These are phyloP conservation scores for Drosophila pseudoobscura DNA, from an alignment of 1,140 invertebrate species.

Conservation along the genomic window DNA sequence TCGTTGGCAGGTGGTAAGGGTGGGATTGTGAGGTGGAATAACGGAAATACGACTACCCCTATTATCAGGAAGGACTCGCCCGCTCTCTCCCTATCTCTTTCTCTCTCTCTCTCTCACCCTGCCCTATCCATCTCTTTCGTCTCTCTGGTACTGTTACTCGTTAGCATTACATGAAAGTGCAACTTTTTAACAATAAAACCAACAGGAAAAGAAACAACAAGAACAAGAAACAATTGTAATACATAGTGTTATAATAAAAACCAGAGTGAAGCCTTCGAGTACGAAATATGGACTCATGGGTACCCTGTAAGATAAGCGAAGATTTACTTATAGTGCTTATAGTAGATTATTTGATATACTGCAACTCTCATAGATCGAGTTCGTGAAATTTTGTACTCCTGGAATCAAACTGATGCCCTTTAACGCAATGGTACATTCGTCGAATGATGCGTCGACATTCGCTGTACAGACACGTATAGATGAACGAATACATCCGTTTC, in stretches of 20 bases:
- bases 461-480: too few species aligned
- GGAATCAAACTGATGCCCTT: too few species aligned
- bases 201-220: constrained; percentile 25
- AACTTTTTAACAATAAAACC: constrained; percentile 63
- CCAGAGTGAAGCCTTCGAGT: background rate
- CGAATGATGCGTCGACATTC: too few species aligned
- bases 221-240: constrained; percentile 54
- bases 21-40: constrained; percentile 17
- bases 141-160: constrained; percentile 38
- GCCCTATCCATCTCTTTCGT: constrained; percentile 13
- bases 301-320: constrained; percentile 5
- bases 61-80: constrained; percentile 56
- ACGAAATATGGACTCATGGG: constrained; percentile 5
- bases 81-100: background rate
- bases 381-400: too few species aligned
- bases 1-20: constrained; percentile 5
- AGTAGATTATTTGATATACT: too few species aligned
- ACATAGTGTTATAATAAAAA: constrained; percentile 72
- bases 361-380: too few species aligned
- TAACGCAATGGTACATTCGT: too few species aligned
- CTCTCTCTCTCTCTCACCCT: background rate
- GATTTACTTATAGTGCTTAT: too few species aligned
- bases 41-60: constrained; percentile 71
- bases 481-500: too few species aligned
- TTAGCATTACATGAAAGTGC: constrained; percentile 73